phyloP scores from a whole-genome alignment of 2,113 vertebrate species.

The Aspidoscelis tigris region DNA sequence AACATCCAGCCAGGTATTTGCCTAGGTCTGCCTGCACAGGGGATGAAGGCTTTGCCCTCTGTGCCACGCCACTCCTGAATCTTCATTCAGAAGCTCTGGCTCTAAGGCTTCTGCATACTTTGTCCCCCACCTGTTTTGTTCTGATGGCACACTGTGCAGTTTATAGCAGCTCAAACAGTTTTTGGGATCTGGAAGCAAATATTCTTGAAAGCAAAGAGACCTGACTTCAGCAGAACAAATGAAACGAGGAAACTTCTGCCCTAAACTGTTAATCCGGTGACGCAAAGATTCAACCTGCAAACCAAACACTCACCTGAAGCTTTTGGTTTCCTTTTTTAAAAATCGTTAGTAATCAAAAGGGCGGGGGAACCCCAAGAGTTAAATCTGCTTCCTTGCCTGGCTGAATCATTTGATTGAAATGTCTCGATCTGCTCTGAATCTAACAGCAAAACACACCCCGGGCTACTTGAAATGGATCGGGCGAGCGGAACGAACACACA shows the following conservation, averaged over 20 bases:
- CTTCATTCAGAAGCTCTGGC: no score
- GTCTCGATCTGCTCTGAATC: conserved; percentile 31
- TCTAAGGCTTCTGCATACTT: neutral
- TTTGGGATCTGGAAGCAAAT: conserved; percentile 8
- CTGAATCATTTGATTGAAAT: conserved; percentile 61
- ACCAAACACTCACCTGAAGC: conserved; percentile 63
- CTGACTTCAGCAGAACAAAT: conserved; percentile 25
- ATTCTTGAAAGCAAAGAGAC: conserved; percentile 19
- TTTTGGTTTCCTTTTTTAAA: conserved; percentile 45
- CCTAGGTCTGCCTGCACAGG: no score
- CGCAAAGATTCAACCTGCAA: conserved; percentile 37
- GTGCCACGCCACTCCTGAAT: no score
- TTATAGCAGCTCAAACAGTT: conserved; percentile 42
- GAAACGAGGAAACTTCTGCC: conserved; percentile 38
- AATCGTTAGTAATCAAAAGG: neutral
- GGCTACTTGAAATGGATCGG: conserved; percentile 48
- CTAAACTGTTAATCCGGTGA: conserved; percentile 48
- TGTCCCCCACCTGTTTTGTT: neutral
- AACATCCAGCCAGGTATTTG: neutral
- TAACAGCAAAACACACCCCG: conserved; percentile 19
- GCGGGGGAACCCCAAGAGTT: neutral
- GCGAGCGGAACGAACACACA: conserved; percentile 27
- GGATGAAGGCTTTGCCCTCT: no score
- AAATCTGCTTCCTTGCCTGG: conserved; percentile 62
- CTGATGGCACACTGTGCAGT: neutral